phyloP scores from a whole-genome alignment of 2,888 invertebrate genomes.

The Conomelus anceps region DNA sequence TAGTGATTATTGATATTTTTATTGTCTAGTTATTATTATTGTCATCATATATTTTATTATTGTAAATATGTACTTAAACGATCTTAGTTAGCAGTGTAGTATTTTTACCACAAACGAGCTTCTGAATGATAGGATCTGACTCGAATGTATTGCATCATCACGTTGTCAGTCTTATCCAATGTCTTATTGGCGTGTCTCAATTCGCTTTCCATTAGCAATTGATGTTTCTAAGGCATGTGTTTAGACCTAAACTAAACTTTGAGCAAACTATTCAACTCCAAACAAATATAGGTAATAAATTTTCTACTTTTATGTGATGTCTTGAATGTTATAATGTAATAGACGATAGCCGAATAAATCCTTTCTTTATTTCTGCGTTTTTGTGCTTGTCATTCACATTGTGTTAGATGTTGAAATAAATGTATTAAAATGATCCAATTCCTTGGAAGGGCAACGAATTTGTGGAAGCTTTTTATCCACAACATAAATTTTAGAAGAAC shows the following conservation, averaged over 20 bases:
- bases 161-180: background rate
- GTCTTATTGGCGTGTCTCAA: background rate
- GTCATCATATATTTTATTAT: background rate
- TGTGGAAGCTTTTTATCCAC: background rate
- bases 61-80: background rate
- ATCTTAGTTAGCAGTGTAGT: constrained; percentile 17
- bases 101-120: constrained; percentile 27
- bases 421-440: background rate
- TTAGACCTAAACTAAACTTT: background rate
- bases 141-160: background rate
- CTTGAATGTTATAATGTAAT: background rate
- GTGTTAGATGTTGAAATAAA: background rate
- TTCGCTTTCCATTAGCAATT: background rate
- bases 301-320: background rate
- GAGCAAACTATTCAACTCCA: background rate
- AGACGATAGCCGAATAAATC: background rate
- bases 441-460: background rate
- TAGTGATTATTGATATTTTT: background rate
- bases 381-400: background rate
- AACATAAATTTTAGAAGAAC: background rate
- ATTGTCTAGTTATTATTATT: background rate
- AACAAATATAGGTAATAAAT: background rate
- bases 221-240: background rate
- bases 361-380: background rate
- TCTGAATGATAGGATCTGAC: constrained; percentile 20